Base-by-base conservation (phyloP, 2,888 invertebrate genomes). In the Xestia ashworthii region DNA sequence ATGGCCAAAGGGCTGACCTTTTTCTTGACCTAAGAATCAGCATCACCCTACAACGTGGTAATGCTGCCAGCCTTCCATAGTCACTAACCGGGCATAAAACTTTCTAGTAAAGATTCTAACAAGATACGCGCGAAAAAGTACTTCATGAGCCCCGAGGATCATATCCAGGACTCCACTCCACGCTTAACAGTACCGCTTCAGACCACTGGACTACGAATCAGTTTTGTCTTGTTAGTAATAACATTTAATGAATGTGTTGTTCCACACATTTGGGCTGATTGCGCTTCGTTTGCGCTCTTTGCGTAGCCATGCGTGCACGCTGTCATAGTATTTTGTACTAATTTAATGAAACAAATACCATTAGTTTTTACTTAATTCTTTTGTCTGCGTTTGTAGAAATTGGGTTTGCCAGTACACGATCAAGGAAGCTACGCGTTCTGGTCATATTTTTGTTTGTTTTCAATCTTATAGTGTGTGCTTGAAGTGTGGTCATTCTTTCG, bases 231-330 rank as follows among this genome's bases (percentile, higher is more conserved):
- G 60, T 58, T n/a, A 41, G 25, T n/a, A 32, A 67, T 8, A 65
- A 64, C n/a, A 22, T 38, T n/a, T 58, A 53, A 66, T 66, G 14
- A 60, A 75, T 46, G 48, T 81, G 25, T 70, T 69, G 60, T 32
- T 19, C 74, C 50, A 84, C 81, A 70, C 72, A 72, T 75, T 74
- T 74, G 38, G 68, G 50, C 71, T 48, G 67, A 58, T 74, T 74
- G 85, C 71, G 74, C 25, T 79, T 65, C 80, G 55, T 73, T 66
- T 68, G 80, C 38, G 48, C 81, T 69, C 41, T 11, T 44, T 81
- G 85, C 70, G 9, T 38, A 70, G 19, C 85, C 55, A 60, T 74
- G 85, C 82, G 85, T 75, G 80, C 9, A 38, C 71, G 62, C 25
- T 8, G 25, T 0, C 8, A n/a, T 6, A 58, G 55, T 71, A 60